Conservation (phyloP, 2,113 vertebrate species). For the Phyllopteryx taeniolatus region DNA sequence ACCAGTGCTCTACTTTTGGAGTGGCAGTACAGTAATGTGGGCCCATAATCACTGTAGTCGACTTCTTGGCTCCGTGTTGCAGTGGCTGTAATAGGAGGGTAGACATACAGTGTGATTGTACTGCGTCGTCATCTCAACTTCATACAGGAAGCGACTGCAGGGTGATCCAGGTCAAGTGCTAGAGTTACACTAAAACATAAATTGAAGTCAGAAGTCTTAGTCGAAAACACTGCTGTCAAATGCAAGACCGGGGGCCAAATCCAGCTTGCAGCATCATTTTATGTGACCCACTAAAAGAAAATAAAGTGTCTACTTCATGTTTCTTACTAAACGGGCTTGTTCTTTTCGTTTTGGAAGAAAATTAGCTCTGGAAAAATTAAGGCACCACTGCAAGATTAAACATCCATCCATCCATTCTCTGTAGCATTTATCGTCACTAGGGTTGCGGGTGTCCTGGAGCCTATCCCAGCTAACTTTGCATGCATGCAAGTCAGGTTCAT, state of each 20-base stretch:
- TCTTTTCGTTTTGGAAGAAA: background rate
- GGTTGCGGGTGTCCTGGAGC: no score
- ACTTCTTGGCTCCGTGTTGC: background rate
- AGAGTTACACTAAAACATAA: background rate
- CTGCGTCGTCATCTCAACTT: slow-evolving; percentile 14
- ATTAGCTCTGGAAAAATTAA: background rate
- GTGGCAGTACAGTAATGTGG: background rate
- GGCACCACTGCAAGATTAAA: no score
- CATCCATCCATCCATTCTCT: no score
- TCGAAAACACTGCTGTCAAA: background rate
- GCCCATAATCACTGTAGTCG: slow-evolving; percentile 39
- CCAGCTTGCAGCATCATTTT: no score
- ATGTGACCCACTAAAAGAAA: background rate
- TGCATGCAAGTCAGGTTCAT: no score
- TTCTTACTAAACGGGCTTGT: background rate
- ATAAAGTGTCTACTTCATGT: background rate
- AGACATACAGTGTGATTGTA: slow-evolving; percentile 37
- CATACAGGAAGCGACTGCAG: background rate
- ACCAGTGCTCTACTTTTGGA: background rate
- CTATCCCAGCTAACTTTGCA: no score
- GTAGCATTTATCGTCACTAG: no score
- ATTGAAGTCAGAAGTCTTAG: background rate
- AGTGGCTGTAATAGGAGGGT: slow-evolving; percentile 48
- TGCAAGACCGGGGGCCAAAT: background rate
- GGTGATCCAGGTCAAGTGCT: background rate